These are phyloP conservation scores for Hymenopus coronatus DNA, from an alignment of 2,888 invertebrate species.

Conservation along the genomic window DNA sequence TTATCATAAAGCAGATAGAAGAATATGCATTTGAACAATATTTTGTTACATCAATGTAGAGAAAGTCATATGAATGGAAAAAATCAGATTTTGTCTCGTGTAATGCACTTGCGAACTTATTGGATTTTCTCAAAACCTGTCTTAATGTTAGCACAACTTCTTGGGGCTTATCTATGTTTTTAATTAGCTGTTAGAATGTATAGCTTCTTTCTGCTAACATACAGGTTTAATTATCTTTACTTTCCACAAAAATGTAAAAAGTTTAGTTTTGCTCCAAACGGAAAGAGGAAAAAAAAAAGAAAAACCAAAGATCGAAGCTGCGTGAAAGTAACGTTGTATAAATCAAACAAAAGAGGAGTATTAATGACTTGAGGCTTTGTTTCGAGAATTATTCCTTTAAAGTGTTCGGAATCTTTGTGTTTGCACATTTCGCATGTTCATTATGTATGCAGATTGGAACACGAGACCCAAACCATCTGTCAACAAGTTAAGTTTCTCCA, in stretches of 20 bases:
- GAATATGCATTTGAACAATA: too few species aligned
- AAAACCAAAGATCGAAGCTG: background rate
- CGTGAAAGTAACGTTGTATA: background rate
- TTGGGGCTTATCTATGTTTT: too few species aligned
- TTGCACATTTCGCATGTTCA: background rate
- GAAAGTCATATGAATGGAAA: too few species aligned
- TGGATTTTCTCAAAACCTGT: too few species aligned
- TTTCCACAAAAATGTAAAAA: background rate
- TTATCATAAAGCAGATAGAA: too few species aligned
- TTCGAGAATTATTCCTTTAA: background rate
- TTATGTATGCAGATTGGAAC: conserved; percentile 1
- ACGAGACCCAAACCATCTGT: background rate
- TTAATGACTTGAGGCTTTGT: background rate
- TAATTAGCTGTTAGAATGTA: too few species aligned
- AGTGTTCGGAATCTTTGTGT: background rate
- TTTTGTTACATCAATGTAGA: too few species aligned
- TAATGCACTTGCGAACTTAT: too few species aligned
- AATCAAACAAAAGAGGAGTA: background rate
- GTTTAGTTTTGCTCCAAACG: background rate
- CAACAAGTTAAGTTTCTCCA: conserved; percentile 7
- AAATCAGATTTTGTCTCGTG: too few species aligned
- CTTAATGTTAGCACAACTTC: too few species aligned
- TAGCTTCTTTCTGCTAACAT: too few species aligned
- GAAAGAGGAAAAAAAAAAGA: background rate
- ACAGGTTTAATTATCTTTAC: background rate